Conservation (phyloP, 2,797 vertebrate species). For the Synaphobranchus kaupii region DNA sequence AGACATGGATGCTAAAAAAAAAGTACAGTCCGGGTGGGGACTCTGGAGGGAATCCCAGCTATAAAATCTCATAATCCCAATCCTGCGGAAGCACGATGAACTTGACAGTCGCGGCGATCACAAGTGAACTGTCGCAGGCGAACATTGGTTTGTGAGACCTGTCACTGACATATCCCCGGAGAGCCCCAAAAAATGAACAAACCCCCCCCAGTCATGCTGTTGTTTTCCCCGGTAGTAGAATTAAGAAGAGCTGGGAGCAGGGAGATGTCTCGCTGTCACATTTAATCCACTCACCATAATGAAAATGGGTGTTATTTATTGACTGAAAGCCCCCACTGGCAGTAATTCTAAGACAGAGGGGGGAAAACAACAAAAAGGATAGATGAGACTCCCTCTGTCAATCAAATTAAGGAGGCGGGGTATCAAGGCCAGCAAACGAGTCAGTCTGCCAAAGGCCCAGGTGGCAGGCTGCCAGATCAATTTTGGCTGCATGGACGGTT, state of each 20-base stretch:
- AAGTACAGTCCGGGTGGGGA: not conserved
- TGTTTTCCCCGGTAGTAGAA: not conserved
- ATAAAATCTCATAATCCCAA: no score
- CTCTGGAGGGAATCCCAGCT: no score
- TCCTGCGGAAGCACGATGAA: not conserved
- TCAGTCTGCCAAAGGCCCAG: not conserved
- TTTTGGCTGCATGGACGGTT: not conserved
- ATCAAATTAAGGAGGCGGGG: conserved; percentile 15
- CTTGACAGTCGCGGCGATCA: not conserved
- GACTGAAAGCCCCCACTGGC: not conserved
- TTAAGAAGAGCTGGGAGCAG: not conserved
- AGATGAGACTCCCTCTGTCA: not conserved
- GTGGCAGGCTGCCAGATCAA: conserved; percentile 11
- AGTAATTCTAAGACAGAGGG: not conserved
- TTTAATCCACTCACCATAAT: conserved; percentile 9
- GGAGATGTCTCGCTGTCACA: not conserved
- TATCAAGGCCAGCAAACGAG: not conserved
- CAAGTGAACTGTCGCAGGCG: not conserved
- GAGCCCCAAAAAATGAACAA: not conserved
- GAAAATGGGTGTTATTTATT: conserved; percentile 7
- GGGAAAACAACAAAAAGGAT: not conserved
- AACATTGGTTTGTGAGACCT: not conserved
- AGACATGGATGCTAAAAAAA: not conserved
- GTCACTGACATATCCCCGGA: not conserved
- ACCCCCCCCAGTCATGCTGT: not conserved